Evolutionary conservation across 2,113 vertebrate species (phyloP), one percentile per base, ranked within the genome.

Genomic region (Peromyscus leucopus): DNA sequence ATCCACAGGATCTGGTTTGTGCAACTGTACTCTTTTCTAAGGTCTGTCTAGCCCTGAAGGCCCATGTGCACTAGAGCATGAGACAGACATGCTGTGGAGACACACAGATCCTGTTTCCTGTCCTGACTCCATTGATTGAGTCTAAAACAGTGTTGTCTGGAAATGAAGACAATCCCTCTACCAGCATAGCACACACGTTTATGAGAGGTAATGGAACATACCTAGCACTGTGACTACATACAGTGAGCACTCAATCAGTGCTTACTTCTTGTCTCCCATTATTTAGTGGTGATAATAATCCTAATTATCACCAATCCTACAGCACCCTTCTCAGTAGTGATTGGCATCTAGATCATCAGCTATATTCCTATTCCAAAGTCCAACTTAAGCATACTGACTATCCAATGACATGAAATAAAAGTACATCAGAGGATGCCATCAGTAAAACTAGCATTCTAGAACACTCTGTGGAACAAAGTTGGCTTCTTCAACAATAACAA

Each of bases 401-500:
- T 74, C 22, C 6, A 48, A 21, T 46, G 90, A 82, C 12, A 90
- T 26, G n/a, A 39, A 80, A 82, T 48, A 83, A 48, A 63, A 90
- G 46, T 75, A 83, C 22, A 75, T 48, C 63, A 59, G 3, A 1
- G n/a, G 31, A 69, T 10, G 12, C 16, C 7, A 17, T 69, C 55
- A 55, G 42, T 36, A 75, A 91, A 83, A 46, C 26, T 59, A 65
- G 92, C 39, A 82, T 55, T 57, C 16, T 6, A 2, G 57, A 33
- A 82, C 65, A 72, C 17, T 55, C 55, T 21, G 17, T 0, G 57
- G 46, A n/a, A 59, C 42, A 95, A 71, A 93, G 13, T 31, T 86
- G 48, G 31, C 26, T 97, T 96, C 74, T 89, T 93, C 88, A 59
- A 86, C 33, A 86, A 36, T 28, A 63, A 83, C 21, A 83, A 71